A percentile compares a stretch with the other conserved stretches of the same genome.
phyloP scores from a whole-genome alignment of 53 echinoderm and acorn worm species.

The Echinarachnius parma region DNA sequence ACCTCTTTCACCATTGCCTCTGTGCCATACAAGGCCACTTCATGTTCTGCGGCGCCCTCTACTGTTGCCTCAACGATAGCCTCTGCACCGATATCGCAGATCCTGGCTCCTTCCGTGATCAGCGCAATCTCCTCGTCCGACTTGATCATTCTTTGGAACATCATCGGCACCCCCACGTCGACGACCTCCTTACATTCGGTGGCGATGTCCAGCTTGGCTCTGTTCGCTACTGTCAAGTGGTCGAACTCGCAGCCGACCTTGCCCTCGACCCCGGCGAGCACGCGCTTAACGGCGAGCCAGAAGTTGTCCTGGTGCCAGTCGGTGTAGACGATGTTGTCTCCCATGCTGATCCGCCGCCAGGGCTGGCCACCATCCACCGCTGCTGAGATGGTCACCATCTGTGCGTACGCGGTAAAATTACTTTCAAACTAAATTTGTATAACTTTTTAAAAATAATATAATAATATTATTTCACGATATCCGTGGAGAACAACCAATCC shows the following conservation, averaged over 20 bases:
- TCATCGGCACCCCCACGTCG: slow-evolving; percentile 51
- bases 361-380: slow-evolving; percentile 78
- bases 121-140: slow-evolving; percentile 62
- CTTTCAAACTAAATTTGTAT: too few species aligned
- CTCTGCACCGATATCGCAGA: slow-evolving; percentile 52
- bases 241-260: slow-evolving; percentile 70
- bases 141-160: slow-evolving; percentile 55
- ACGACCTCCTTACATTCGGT: slow-evolving; percentile 24
- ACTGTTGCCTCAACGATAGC: slow-evolving; percentile 49
- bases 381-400: slow-evolving; percentile 55
- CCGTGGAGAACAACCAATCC: slow-evolving; percentile 1
- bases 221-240: slow-evolving; percentile 50
- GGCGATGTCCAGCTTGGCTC: slow-evolving; percentile 13
- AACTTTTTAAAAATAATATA: too few species aligned
- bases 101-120: slow-evolving; percentile 57
- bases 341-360: slow-evolving; percentile 55
- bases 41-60: slow-evolving; percentile 57
- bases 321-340: slow-evolving; percentile 71
- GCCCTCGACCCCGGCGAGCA: slow-evolving; percentile 57
- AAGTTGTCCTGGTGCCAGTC: slow-evolving; percentile 94
- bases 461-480: too few species aligned
- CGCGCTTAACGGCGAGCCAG: slow-evolving; percentile 67
- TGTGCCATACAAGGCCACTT: slow-evolving; percentile 46
- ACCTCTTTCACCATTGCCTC: slow-evolving; percentile 58
- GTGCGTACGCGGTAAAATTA: too few species aligned